These are phyloP conservation scores for Syrmaticus mikado DNA, from an alignment of 2,113 vertebrate genomes.

Conservation along the genomic window DNA sequence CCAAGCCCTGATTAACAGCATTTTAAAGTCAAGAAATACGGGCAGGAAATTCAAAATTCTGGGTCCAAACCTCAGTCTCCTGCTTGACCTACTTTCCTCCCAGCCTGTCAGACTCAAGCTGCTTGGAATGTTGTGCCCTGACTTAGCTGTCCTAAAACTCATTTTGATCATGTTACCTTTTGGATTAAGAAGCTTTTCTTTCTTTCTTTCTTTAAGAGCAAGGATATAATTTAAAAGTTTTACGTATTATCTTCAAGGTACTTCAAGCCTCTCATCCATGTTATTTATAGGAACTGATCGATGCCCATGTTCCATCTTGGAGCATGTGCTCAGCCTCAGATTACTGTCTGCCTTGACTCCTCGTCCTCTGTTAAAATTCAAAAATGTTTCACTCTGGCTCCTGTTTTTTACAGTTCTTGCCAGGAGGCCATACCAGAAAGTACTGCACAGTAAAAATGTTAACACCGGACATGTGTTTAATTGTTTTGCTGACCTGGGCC, in stretches of 20 bases:
- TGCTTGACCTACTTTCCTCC: background rate
- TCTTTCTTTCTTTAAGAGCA: background rate
- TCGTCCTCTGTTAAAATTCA: background rate
- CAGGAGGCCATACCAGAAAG: background rate
- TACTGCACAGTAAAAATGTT: background rate
- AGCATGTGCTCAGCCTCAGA: slow-evolving; percentile 15
- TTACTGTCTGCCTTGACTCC: slow-evolving; percentile 18
- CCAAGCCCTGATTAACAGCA: background rate
- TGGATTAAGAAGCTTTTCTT: slow-evolving; percentile 36
- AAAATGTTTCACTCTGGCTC: background rate
- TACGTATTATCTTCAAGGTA: background rate
- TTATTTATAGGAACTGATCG: slow-evolving; percentile 57
- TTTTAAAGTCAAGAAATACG: background rate
- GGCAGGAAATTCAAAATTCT: background rate
- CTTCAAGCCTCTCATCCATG: background rate
- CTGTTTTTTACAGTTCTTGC: background rate
- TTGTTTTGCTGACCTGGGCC: background rate
- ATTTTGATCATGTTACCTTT: slow-evolving; percentile 37
- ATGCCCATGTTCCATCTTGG: slow-evolving; percentile 19
- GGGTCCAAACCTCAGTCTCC: background rate
- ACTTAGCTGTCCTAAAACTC: slow-evolving; percentile 26
- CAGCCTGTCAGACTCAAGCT: background rate
- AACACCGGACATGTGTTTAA: background rate
- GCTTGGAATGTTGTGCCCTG: background rate
- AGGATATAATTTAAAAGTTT: slow-evolving; percentile 36